Evolutionary conservation across 1,140 invertebrate genomes (phyloP).

Genomic region (Formica exsecta): DNA sequence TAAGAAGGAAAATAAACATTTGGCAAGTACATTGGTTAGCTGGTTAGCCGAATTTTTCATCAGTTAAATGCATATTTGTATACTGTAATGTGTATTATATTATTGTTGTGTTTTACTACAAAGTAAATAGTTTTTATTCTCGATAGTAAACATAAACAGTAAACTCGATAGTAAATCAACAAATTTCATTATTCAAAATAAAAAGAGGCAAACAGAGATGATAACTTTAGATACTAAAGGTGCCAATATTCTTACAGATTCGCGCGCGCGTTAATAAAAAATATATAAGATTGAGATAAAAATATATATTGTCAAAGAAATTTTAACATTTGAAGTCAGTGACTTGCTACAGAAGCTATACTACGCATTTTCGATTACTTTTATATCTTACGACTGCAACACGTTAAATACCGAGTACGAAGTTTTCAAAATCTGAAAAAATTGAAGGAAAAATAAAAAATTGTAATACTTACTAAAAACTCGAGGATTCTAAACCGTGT

Average conservation of each 20-base stretch:
- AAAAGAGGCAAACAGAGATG: background rate
- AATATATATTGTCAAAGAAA: too few relatives aligned
- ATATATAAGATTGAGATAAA: too few relatives aligned
- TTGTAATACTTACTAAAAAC: background rate
- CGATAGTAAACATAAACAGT: background rate
- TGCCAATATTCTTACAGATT: background rate
- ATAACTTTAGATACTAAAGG: background rate
- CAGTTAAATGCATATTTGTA: background rate
- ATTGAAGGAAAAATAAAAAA: background rate
- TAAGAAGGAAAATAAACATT: too few relatives aligned
- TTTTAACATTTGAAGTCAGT: background rate
- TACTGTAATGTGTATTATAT: background rate
- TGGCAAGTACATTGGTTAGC: too few relatives aligned
- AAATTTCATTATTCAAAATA: background rate
- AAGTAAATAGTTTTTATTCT: background rate
- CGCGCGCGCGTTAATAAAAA: too few relatives aligned
- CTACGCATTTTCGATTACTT: background rate
- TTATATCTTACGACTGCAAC: constrained; percentile 8
- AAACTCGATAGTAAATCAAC: background rate
- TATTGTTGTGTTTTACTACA: background rate
- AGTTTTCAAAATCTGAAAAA: constrained; percentile 62
- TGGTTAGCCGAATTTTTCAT: background rate
- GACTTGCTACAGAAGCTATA: background rate
- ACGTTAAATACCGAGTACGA: constrained; percentile 63
- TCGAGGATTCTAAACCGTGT: background rate